Evolutionary conservation across 2,797 vertebrate species (phyloP), one percentile per base, ranked within the genome.

Genomic region (Coreius guichenoti): DNA sequence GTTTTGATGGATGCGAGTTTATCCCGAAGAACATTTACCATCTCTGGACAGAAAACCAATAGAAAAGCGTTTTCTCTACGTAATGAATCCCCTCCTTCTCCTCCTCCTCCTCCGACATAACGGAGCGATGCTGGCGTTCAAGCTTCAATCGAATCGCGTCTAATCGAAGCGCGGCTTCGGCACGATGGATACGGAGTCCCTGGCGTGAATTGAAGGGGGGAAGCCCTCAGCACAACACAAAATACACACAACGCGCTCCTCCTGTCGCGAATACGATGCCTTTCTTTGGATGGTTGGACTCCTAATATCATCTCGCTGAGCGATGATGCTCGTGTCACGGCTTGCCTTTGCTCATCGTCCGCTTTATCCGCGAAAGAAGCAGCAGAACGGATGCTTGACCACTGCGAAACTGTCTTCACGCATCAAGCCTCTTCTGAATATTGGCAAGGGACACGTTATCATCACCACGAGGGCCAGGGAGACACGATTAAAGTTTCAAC

Each of bases 261-360:
- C 89, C 89, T 49, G 79, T 83, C 78, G 86, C 83, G 82, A 90
- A 88, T 67, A 39, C 47, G 51, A 58, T 58, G 76, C 54, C 16
- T 77, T 80, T 75, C 58, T 56, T 36, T 81, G 72, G 81, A 86
- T 86, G 81, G 43, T 65, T 63, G 79, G 47, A 89, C 91, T 88
- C 81, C 86, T 92, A 87, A 89, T 89, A 90, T 89, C 90, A 86
- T 90, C 90, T 90, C 87, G 87, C 85, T 90, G 91, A 94, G 94
- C 92, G 90, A 96, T 95, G 95, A 84, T 94, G 94, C 94, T 91
- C 88, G 90, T 90, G 76, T 91, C 89, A 92, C 91, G 88, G 91
- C 83, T 88, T 43, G 84, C 90, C 90, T 77, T 92, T 90, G 87
- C 87, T 91, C 91, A 87, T 92, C 90, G 91, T 90, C 90, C 91